Evolutionary conservation across 2,113 vertebrate species (phyloP), one percentile per base, ranked within the genome.

Genomic region (Dendropsophus ebraccatus): DNA sequence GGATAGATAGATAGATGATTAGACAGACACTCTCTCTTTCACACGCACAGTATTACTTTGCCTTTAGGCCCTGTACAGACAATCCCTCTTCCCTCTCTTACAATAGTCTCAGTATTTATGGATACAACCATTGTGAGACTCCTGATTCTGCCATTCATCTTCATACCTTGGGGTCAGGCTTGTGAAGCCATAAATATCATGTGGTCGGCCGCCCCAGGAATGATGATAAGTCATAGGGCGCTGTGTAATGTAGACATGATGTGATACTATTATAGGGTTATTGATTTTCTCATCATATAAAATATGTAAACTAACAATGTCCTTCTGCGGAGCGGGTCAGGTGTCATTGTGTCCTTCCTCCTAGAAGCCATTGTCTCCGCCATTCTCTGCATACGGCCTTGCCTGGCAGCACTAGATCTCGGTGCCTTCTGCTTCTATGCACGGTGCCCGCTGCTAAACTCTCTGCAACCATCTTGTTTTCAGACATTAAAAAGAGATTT

Each of bases 401-500:
- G 13, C 19, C 13, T n/a, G 72, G 17, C 54, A 23, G 73, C 47
- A 13, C 17, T 41, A 8, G 47, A 32, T 25, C 62, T 12, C n/a
- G 23, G 37, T 5, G 28, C 49, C 80, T 32, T 41, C 37, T 32
- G 76, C 1, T 5, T 11, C 62, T 16, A 13, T 25, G 23, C 32
- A 56, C 47, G 8, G 78, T 56, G 16, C 13, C 35, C 16, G 41
- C 49, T 49, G 52, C 54, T n/a, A 54, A n/a, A 81, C 73, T 35
- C 50, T n/a, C 54, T 81, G 1, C 3, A 54, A 86, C 32, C 49
- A 28, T 86, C 28, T 73, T 25, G 60, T 58, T 72, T 73, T 30
- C 41, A 23, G 8, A 6, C 28, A 49, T 73, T 28, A 54, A 74
- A 81, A 73, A 87, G 41, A 81, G 52, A 74, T 87, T 74, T 74